Evolutionary conservation across 2,888 invertebrate species (phyloP), one percentile per base, ranked within the genome.

Genomic region (Syritta pipiens): DNA sequence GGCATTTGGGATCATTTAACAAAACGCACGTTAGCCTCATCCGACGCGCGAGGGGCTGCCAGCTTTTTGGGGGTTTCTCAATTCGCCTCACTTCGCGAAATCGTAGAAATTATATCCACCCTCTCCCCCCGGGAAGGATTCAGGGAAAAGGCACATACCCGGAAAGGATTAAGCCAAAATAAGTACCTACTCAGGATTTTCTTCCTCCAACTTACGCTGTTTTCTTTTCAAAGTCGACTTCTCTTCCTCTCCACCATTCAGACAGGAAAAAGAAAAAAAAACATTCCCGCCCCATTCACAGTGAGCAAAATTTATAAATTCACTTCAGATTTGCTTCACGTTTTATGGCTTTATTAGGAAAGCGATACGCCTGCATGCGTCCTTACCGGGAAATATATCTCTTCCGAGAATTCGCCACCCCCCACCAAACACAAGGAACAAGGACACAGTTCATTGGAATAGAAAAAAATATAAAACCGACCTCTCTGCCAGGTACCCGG

Each of bases 1-100:
- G 60, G 53, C 72, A 55, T 77, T 72, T 46, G 71, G 65, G 40
- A 65, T 48, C 63, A 59, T 77, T 77, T 71, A 65, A 71, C 59
- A 65, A 46, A 65, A 77, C 53, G 51, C 71, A 57, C 42, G 57
- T 51, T 46, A 20, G 37, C 35, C 19, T 48, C 40, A 62, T 49
- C 32, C 24, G 30, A 35, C n/a, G n/a, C n/a, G n/a, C n/a, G 35
- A 22, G 10, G 9, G 42, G 42, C 24, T 60, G 44, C 59, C n/a
- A n/a, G n/a, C n/a, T n/a, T 53, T 55, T 57, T 49, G 37, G 40
- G 10, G 17, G 26, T n/a, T 59, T 49, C 14, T 6, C 2, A 1
- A 0, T 22, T 46, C 20, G 17, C 30, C 32, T 20, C 4, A n/a
- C 46, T 35, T 26, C 20, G 17, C 28, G 40, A 17, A 35, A 48